Base-by-base conservation (phyloP, 2,113 vertebrate species). In the Periophthalmus modestus region DNA sequence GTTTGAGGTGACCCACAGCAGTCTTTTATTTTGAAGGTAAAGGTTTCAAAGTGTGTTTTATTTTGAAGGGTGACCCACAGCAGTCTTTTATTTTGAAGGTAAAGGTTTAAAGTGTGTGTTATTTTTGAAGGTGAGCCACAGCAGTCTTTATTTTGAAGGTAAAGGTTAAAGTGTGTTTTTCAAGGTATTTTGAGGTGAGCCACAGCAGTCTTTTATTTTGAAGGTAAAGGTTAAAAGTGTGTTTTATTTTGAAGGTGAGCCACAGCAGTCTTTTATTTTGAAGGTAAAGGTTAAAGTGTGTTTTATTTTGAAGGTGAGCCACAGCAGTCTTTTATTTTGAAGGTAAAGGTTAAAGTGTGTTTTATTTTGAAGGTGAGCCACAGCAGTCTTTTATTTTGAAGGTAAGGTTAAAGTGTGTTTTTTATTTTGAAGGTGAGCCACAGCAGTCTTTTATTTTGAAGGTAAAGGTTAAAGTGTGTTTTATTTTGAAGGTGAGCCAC, bases 131-230 rank as follows among this genome's bases (percentile, higher is more conserved):
- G 87, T 88, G 58, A 81, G 84, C 2, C 94, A 95, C 0, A 92
- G 94, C 75, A 92, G 88, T 24, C 84, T 94, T 57, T n/a, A n/a
- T n/a, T n/a, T n/a, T n/a, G n/a, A n/a, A n/a, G n/a, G n/a, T n/a
- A n/a, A n/a, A n/a, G n/a, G n/a, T n/a, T n/a, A 58, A 28, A 33
- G 66, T 57, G 5, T 59, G 54, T 80, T 43, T 69, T n/a, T n/a
- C n/a, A n/a, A n/a, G n/a, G n/a, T 39, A 67, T 55, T 74, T 46
- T 77, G 0, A 91, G 90, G 87, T 88, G 58, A 81, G 84, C 2
- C 94, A 95, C 0, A 92, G 94, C 75, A 92, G 88, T 24, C 84
- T 94, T 57, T n/a, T n/a, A n/a, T n/a, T n/a, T n/a, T n/a, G n/a
- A n/a, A n/a, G n/a, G n/a, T n/a, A n/a, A n/a, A n/a, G n/a, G n/a